Base-by-base conservation (phyloP, 2,113 vertebrate genomes). In the Dipodomys merriami region DNA sequence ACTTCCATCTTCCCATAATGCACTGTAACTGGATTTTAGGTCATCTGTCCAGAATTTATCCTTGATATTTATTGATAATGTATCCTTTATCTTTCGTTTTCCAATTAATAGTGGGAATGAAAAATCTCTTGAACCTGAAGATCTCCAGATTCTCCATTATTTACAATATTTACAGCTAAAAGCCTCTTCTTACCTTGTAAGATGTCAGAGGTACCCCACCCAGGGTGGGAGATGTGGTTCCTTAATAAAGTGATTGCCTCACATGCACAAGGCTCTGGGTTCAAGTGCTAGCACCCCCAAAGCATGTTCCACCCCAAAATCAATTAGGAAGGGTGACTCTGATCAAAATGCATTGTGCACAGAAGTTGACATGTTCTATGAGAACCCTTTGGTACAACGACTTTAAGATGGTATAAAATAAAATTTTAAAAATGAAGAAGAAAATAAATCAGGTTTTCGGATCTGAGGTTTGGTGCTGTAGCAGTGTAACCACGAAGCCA, bases 401-500 rank as follows among this genome's bases (percentile, higher is more conserved):
- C 53, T 18, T 57, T 2, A 57, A 57, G 53, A 57, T 53, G 12
- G 57, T 15, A 57, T 8, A 53, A 86, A 73, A 39, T 15, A 44
- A 72, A 85, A 33, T 29, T 71, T 71, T 71, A 84, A 90, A 57
- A 57, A 15, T 18, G 15, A 57, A 57, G 53, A 57, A 57, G 53
- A 57, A 57, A 57, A 16, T 57, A 86, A 80, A 85, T 30, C 82
- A 74, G 6, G 2, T 19, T 71, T 91, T 53, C 83, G 73, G 44
- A 64, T 25, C 19, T 53, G 33, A 74, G 89, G 33, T 86, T 91
- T 86, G 29, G 49, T 8, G 62, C 72, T 65, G 6, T 46, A 23
- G 86, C 82, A 60, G 30, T 81, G 39, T 95, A 94, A 80, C 84
- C 91, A 69, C 86, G 22, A 83, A 80, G 65, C n/a, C 20, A 15